These are phyloP conservation scores for Nerophis ophidion DNA, from an alignment of 2,113 vertebrate species.

Conservation along the genomic window DNA sequence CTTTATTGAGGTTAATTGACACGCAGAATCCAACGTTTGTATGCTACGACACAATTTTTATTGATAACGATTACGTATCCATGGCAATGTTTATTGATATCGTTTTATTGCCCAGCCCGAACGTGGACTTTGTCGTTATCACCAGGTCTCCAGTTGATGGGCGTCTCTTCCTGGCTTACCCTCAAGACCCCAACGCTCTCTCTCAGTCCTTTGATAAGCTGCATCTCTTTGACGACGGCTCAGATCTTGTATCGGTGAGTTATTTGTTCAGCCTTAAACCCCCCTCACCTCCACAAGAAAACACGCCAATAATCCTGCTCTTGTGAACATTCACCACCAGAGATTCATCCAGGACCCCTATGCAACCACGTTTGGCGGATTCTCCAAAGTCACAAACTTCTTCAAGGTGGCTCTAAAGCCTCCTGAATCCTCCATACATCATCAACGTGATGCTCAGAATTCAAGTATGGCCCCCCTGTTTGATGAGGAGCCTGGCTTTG, in stretches of 20 bases:
- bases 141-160: slow-evolving; percentile 83
- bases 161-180: slow-evolving; percentile 82
- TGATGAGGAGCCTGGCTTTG: slow-evolving; percentile 85
- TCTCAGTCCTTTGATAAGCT: slow-evolving; percentile 83
- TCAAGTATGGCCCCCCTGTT: slow-evolving; percentile 32
- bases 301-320: background rate
- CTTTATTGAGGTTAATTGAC: no score
- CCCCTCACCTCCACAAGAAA: background rate
- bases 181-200: slow-evolving; percentile 77
- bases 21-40: no score
- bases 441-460: slow-evolving; percentile 21
- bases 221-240: slow-evolving; percentile 81
- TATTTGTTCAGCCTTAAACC: no score
- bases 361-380: slow-evolving; percentile 85
- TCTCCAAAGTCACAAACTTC: slow-evolving; percentile 91
- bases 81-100: no score
- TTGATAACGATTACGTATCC: no score
- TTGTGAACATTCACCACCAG: slow-evolving; percentile 46
- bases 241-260: slow-evolving; percentile 81
- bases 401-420: slow-evolving; percentile 82
- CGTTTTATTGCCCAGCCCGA: no score
- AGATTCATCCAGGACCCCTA: slow-evolving; percentile 89
- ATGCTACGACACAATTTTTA: no score
- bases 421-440: slow-evolving; percentile 65
- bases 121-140: slow-evolving; percentile 12